A percentile compares a stretch with the other conserved stretches of the same genome.
phyloP scores from a whole-genome alignment of 2,797 vertebrate genomes.

The Pyrrhura leucotis region DNA sequence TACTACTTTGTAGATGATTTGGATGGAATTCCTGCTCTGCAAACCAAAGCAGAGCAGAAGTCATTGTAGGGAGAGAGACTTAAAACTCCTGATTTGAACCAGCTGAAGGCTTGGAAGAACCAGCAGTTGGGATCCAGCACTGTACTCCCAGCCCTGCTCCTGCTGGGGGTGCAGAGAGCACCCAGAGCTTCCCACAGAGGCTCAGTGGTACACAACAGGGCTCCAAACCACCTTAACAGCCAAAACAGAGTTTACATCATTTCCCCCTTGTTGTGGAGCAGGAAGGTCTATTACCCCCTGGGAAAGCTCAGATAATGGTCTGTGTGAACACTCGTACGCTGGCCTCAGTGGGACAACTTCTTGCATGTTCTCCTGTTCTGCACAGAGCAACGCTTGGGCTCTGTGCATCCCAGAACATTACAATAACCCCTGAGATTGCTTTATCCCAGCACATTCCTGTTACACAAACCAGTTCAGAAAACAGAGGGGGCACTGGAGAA shows the following conservation, averaged over 20 bases:
- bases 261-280: background rate
- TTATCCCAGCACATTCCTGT: background rate
- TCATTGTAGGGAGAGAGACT: rapidly evolving
- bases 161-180: too few species aligned
- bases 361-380: background rate
- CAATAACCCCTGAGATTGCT: background rate
- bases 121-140: rapidly evolving
- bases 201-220: background rate
- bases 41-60: background rate
- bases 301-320: background rate
- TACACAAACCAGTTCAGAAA: background rate
- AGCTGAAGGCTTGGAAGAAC: background rate
- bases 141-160: background rate
- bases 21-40: background rate
- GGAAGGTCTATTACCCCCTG: background rate
- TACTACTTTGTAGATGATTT: rapidly evolving
- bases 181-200: rapidly evolving
- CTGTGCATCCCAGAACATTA: background rate
- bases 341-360: background rate
- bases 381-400: background rate
- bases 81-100: background rate
- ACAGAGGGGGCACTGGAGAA: background rate
- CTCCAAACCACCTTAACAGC: background rate
- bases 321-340: rapidly evolving
- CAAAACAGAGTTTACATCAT: background rate